phyloP scores from a whole-genome alignment of 2,113 vertebrate genomes.

The Arothron firmamentum region DNA sequence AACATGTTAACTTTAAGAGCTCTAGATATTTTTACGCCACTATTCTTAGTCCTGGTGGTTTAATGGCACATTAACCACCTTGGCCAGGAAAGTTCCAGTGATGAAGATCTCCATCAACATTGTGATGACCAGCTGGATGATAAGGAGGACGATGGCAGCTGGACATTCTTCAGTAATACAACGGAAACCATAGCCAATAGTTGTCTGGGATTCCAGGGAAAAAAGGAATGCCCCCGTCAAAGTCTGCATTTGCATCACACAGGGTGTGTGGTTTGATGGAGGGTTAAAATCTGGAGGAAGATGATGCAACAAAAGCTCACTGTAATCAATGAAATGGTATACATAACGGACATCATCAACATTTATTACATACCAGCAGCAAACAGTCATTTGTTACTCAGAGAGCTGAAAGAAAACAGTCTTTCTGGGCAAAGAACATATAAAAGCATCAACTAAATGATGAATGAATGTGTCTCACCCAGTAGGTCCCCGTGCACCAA shows the following conservation, averaged over 20 bases:
- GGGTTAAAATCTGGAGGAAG: constrained; percentile 75
- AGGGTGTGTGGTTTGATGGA: constrained; percentile 91
- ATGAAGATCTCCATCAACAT: constrained; percentile 98
- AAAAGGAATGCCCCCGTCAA: constrained; percentile 94
- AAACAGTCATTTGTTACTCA: too few relatives aligned
- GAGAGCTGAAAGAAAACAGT: too few relatives aligned
- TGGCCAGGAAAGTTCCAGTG: constrained; percentile 94
- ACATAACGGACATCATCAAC: too few relatives aligned
- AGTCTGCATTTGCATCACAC: constrained; percentile 94
- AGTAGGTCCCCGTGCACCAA: constrained; percentile 88
- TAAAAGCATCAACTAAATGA: not conserved
- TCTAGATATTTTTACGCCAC: too few relatives aligned
- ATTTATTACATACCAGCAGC: too few relatives aligned
- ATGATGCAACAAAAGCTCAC: not conserved
- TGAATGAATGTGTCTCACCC: constrained; percentile 62
- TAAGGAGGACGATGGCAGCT: constrained; percentile 88
- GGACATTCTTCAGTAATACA: constrained; percentile 97
- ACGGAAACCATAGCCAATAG: constrained; percentile 94
- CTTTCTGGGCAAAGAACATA: not conserved
- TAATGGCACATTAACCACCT: constrained; percentile 59
- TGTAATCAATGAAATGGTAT: too few relatives aligned
- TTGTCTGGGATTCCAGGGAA: constrained; percentile 94
- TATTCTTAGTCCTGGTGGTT: too few relatives aligned
- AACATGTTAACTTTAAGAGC: not conserved
- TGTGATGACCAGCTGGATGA: constrained; percentile 91